Evolutionary conservation across 2,113 vertebrate species (phyloP).

Genomic region (Odontophorus gujanensis): DNA sequence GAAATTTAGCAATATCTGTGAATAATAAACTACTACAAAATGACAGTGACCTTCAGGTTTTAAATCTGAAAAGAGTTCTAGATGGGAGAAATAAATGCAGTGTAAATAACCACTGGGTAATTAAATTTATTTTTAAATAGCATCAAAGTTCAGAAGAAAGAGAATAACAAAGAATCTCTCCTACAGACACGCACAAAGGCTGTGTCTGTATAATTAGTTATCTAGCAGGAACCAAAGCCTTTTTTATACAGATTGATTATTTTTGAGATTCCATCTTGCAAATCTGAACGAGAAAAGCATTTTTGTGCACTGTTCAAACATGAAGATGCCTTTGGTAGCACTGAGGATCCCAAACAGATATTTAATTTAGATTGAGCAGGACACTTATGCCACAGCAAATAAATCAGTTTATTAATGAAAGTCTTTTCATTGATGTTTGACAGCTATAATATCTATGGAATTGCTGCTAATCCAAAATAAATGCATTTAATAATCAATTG

Average conservation of each 20-base stretch:
- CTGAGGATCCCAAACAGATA: constrained; percentile 72
- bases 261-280: constrained; percentile 62
- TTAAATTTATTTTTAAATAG: constrained; percentile 42
- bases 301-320: constrained; percentile 55
- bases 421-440: constrained; percentile 74
- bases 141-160: constrained; percentile 50
- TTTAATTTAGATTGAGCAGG: constrained; percentile 81
- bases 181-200: neutral
- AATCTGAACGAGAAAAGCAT: constrained; percentile 68
- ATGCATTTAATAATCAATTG: constrained; percentile 82
- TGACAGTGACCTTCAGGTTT: constrained; percentile 44
- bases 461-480: constrained; percentile 78
- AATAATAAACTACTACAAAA: constrained; percentile 49
- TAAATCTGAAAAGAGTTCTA: constrained; percentile 55
- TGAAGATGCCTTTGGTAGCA: constrained; percentile 67
- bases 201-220: constrained; percentile 45
- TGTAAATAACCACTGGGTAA: constrained; percentile 51
- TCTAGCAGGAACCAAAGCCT: constrained; percentile 44
- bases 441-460: constrained; percentile 71
- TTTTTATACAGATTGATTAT: constrained; percentile 48
- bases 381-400: constrained; percentile 75
- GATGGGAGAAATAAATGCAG: constrained; percentile 44
- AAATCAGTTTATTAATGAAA: constrained; percentile 80
- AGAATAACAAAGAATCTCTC: constrained; percentile 37
- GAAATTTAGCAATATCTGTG: constrained; percentile 27